phyloP scores from a whole-genome alignment of 2,888 invertebrate genomes.

The Teinopalpus imperialis region DNA sequence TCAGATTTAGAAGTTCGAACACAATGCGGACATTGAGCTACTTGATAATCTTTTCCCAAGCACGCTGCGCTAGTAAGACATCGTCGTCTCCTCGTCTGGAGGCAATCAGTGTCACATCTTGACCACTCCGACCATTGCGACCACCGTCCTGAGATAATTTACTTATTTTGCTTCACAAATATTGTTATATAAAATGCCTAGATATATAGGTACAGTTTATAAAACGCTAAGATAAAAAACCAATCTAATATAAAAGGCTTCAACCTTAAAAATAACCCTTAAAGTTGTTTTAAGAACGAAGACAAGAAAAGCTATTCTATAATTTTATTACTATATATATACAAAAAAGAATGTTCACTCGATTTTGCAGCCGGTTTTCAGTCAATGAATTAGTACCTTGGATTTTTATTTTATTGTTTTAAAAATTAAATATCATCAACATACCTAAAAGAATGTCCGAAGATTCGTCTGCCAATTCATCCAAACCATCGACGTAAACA shows the following conservation, averaged over 20 bases:
- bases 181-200: too few relatives aligned
- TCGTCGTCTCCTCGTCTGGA: conserved; percentile 89
- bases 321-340: too few relatives aligned
- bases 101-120: conserved; percentile 93
- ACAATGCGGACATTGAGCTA: conserved; percentile 66
- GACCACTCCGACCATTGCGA: conserved; percentile 96
- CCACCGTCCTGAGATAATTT: conserved; percentile 84
- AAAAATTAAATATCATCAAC: neutral
- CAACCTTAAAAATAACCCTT: too few relatives aligned
- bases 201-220: too few relatives aligned
- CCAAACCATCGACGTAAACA: conserved; percentile 61
- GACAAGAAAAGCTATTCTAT: too few relatives aligned
- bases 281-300: too few relatives aligned
- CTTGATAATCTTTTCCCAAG: conserved; percentile 66
- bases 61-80: conserved; percentile 81
- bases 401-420: too few relatives aligned
- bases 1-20: conserved; percentile 70
- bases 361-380: too few relatives aligned
- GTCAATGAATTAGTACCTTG: too few relatives aligned
- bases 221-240: too few relatives aligned
- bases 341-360: too few relatives aligned
- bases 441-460: conserved; percentile 63
- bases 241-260: too few relatives aligned
- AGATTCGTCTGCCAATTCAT: conserved; percentile 71
- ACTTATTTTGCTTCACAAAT: neutral